Base-by-base conservation (phyloP, 2,113 vertebrate species). In the Vanacampus margaritifer region DNA sequence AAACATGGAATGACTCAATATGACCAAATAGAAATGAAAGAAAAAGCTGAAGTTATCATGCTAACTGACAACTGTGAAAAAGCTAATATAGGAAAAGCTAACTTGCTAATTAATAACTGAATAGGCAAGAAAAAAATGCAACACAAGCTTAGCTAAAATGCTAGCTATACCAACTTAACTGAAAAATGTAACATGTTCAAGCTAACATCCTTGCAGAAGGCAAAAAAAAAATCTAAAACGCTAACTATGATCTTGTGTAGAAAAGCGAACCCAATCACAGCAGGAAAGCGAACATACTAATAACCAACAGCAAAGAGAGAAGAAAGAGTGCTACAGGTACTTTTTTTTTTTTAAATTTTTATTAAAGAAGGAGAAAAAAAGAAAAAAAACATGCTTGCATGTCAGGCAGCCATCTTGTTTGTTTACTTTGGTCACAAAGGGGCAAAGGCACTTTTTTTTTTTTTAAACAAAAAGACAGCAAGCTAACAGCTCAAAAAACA, bases 371-470 rank as follows among this genome's bases (percentile, higher is more conserved):
- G 36, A 5, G 8, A 17, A 12, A 39, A 62, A 62, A 17, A 14
- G 13, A 11, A 43, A 17, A 14, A 39, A 24, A 5, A 39, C 36
- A 41, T 61, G 36, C 12, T 61, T 41, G 36, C 37, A 6, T 43
- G 60, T 62, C 37, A 62, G 60, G n/a, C 13, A 14, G 37, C 39
- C 14, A 62, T 62, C 9, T 43, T 62, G 39, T 62, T 62, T 41
- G 60, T 62, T 62, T 45, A 62, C 60, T 26, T 43, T 43, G 60
- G 39, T 62, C 39, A 62, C 39, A 39, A 23, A 61, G 12, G 19
- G 60, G 60, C 37, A 45, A 62, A 62, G 60, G 60, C 60, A 62
- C 60, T 43, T 62, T 24, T 41, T 43, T 11, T 43, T 62, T 24
- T 43, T 41, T 41, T 1, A 43, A 16, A 24, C 5, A 23, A 37